Base-by-base conservation (phyloP, 2,888 invertebrate genomes). In the Masnerella sp. region DNA sequence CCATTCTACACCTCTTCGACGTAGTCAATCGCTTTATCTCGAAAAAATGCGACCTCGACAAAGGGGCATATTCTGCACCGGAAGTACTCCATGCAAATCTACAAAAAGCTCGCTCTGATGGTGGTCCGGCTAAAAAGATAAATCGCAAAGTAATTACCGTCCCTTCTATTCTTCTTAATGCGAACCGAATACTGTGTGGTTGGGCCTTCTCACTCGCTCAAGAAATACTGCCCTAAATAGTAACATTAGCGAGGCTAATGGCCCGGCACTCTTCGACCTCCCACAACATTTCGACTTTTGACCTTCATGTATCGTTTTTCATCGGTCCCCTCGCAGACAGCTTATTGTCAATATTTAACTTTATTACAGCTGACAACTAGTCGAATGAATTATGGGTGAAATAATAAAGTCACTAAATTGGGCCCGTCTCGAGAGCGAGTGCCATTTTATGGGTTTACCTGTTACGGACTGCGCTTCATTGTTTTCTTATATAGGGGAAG, bases 101-200 rank as follows among this genome's bases (percentile, higher is more conserved):
- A 58, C 61, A 78, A 79, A 74, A 78, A 83, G 80, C 79, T 79
- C 82, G 82, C 84, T 82, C 78, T 59, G 77, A 77, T 75, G 85
- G 85, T 84, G 85, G 85, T 83, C 85, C 51, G 22, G 12, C 25
- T 28, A 36, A 34, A 51, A 79, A 82, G 86, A 86, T 83, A 78
- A 83, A 86, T 86, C 64, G 81, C 76, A 77, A 82, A 83, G 71
- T 83, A 83, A 85, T 86, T 83, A 82, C 79, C 7, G 30, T n/a
- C 5, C 22, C 42, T 36, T 49, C 38, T 47, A 47, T 72, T 15
- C 20, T 32, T 59, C 54, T 54, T 70, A 58, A 71, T 71, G 43
- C 43, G 32, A 36, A 58, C 34, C n/a, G n/a, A 61, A 61, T 69
- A 69, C 69, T 28, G 52, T 59, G 14, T 36, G 30, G 30, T 40